phyloP scores from a whole-genome alignment of 1,140 invertebrate species.

The Zaprionus tsacasi region DNA sequence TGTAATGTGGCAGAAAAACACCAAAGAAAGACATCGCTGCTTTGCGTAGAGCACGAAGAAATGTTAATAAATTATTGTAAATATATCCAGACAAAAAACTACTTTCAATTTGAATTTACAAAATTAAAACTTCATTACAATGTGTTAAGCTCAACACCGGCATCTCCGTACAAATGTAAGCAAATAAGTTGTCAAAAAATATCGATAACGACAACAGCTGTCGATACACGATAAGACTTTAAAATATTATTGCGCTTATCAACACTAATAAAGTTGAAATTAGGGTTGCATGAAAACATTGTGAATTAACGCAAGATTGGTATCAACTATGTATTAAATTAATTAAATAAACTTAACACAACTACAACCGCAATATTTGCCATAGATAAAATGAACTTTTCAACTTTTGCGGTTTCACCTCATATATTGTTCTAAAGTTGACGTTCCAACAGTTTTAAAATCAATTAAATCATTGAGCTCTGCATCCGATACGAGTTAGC shows the following conservation, averaged over 20 bases:
- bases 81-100: slow-evolving; percentile 5
- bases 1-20: not conserved
- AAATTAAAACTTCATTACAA: slow-evolving; percentile 3
- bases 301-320: no score
- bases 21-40: not conserved
- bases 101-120: slow-evolving; percentile 8
- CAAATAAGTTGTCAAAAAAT: not conserved
- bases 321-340: not conserved
- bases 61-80: not conserved
- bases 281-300: no score
- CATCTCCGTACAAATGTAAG: not conserved
- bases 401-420: not conserved
- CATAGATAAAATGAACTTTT: not conserved
- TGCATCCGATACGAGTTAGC: slow-evolving; percentile 18
- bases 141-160: not conserved
- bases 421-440: not conserved
- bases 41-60: not conserved
- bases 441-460: slow-evolving; percentile 4
- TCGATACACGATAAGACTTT: not conserved
- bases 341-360: not conserved
- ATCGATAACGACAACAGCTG: not conserved
- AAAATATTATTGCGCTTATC: no score
- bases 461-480: slow-evolving; percentile 19
- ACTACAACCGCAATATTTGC: not conserved
- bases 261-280: no score